Evolutionary conservation across 1,140 invertebrate species (phyloP).

Genomic region (Glossosoma conforme): DNA sequence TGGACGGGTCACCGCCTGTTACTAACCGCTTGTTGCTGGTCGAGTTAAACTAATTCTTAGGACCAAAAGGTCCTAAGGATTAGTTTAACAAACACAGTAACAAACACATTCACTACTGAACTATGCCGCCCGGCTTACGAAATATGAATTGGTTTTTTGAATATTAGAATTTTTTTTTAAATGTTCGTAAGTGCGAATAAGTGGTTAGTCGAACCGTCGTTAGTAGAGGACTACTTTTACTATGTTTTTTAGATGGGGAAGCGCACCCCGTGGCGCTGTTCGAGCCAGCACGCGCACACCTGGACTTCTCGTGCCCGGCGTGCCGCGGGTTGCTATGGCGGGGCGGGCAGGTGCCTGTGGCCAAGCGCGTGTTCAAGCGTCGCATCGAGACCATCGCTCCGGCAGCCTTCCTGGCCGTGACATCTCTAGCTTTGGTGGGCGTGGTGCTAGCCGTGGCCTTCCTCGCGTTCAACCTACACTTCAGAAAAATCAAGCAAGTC

Average conservation of each 20-base stretch:
- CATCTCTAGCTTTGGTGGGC: slow-evolving; percentile 66
- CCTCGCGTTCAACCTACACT: slow-evolving; percentile 81
- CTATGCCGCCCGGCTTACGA: no score
- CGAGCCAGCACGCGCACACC: slow-evolving; percentile 57
- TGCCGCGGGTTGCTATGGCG: slow-evolving; percentile 71
- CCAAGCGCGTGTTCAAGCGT: slow-evolving; percentile 65
- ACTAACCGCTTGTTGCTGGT: no score
- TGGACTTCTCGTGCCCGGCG: slow-evolving; percentile 66
- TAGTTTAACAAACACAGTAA: no score
- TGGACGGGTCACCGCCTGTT: no score
- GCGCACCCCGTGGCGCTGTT: slow-evolving; percentile 70
- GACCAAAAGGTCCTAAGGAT: no score
- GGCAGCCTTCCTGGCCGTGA: slow-evolving; percentile 64
- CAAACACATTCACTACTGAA: no score
- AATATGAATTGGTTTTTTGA: no score
- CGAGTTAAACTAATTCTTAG: no score
- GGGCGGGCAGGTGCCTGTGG: slow-evolving; percentile 68
- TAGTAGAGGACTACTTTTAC: no score
- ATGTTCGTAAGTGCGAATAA: no score
- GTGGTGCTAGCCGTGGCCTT: slow-evolving; percentile 74
- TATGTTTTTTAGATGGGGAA: slow-evolving; percentile 58
- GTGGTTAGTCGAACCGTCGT: no score
- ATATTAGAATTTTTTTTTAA: no score
- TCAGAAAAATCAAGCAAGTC: slow-evolving; percentile 76
- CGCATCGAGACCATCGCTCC: slow-evolving; percentile 70